Evolutionary conservation across 2,113 vertebrate species (phyloP).

Genomic region (Trematomus loennbergii): DNA sequence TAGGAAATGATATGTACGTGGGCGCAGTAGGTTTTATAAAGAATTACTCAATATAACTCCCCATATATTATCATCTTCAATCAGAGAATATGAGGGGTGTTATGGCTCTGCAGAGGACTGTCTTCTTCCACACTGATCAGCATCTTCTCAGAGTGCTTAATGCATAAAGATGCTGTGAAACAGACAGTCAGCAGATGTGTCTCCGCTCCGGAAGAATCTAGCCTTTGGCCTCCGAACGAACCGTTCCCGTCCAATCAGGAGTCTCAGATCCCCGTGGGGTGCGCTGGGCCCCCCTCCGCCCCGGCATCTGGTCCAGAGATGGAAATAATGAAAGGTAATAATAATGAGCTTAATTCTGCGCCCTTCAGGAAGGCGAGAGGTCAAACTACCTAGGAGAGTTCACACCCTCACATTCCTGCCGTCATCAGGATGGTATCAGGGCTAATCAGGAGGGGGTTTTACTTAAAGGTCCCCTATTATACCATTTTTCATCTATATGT

Average conservation of each 20-base stretch:
- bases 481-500: too few species aligned
- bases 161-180: constrained; percentile 36
- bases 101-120: neutral
- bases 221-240: constrained; percentile 75
- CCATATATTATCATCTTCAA: neutral
- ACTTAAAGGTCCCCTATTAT: too few species aligned
- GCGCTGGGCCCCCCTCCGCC: constrained; percentile 69
- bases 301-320: constrained; percentile 78
- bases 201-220: constrained; percentile 71
- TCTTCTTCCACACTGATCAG: constrained; percentile 12
- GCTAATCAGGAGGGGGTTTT: too few species aligned
- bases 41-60: neutral
- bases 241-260: constrained; percentile 74
- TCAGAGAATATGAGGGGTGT: neutral
- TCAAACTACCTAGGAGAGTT: constrained; percentile 73
- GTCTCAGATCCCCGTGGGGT: constrained; percentile 62
- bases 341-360: constrained; percentile 71
- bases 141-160: constrained; percentile 29
- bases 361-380: constrained; percentile 66
- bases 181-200: constrained; percentile 75
- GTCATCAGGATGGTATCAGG: constrained; percentile 8
- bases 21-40: too few species aligned
- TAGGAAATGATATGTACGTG: too few species aligned
- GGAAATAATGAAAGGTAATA: constrained; percentile 73
- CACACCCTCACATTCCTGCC: constrained; percentile 58